phyloP scores from a whole-genome alignment of 2,113 vertebrate species.

The Oceanodroma tethys region DNA sequence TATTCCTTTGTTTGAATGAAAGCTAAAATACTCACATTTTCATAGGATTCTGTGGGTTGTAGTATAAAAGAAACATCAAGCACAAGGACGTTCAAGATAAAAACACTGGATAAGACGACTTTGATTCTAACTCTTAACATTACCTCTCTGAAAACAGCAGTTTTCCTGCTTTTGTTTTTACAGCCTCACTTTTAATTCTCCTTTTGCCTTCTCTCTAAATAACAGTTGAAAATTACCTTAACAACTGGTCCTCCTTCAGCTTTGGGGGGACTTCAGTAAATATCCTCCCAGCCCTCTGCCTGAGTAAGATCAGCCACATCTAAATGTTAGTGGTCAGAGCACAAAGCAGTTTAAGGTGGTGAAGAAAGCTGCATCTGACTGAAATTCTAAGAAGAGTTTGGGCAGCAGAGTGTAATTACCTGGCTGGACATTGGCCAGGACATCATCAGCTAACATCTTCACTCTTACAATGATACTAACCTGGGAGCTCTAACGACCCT shows the following conservation, averaged over 20 bases:
- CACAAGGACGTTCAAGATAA: fast-evolving
- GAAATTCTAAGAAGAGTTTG: background rate
- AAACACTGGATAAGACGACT: background rate
- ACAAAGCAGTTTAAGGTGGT: background rate
- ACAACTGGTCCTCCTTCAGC: background rate
- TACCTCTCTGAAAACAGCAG: background rate
- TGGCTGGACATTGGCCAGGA: background rate
- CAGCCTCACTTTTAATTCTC: background rate
- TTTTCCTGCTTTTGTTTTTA: background rate
- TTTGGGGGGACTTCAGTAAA: background rate
- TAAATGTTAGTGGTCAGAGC: background rate
- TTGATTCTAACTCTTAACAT: background rate
- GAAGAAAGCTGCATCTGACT: background rate
- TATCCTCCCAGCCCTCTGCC: background rate
- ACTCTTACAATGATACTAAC: background rate
- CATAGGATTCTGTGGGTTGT: background rate
- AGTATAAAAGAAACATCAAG: background rate
- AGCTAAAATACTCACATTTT: background rate
- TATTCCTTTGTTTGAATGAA: background rate
- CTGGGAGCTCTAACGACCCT: background rate
- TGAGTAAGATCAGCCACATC: background rate
- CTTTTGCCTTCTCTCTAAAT: background rate
- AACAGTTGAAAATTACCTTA: background rate
- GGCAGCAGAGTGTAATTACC: background rate
- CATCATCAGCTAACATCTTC: background rate